Conservation (phyloP, 2,797 vertebrate genomes). For the Nannoperca australis region DNA sequence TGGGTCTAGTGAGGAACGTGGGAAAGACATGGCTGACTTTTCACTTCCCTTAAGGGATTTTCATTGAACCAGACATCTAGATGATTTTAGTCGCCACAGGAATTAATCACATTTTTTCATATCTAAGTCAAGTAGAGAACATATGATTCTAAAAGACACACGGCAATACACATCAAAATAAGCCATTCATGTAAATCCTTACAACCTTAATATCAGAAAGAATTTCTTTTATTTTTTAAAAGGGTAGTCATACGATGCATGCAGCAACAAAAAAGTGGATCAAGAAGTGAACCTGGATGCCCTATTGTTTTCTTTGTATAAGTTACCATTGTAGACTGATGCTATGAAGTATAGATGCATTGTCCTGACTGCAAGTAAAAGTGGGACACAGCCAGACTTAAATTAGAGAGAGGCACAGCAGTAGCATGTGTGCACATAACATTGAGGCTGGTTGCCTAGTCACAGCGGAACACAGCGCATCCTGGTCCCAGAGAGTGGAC, state of each 20-base stretch:
- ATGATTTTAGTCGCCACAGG: not conserved
- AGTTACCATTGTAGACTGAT: conserved; percentile 51
- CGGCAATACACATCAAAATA: not conserved
- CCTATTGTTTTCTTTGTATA: conserved; percentile 52
- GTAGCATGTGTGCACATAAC: conserved; percentile 77
- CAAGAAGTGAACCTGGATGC: conserved; percentile 15
- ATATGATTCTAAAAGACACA: not conserved
- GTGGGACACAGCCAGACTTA: conserved; percentile 78
- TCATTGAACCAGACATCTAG: not conserved
- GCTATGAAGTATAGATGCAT: conserved; percentile 59
- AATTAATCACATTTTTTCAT: not conserved
- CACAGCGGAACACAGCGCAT: conserved; percentile 80
- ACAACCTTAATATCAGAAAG: not conserved
- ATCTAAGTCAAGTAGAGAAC: not conserved
- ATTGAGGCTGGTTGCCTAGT: conserved; percentile 83
- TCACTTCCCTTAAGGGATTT: conserved; percentile 9
- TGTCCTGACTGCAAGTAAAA: conserved; percentile 75
- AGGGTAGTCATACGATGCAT: not conserved
- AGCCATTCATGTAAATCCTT: not conserved
- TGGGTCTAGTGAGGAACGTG: not conserved
- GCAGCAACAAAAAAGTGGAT: conserved; percentile 25
- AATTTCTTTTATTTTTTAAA: too few relatives aligned
- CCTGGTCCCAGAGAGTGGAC: conserved; percentile 77
- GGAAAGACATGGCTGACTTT: not conserved
- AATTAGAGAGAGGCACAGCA: conserved; percentile 78